Percentiles rank a stretch among this genome's conserved stretches.
Conservation (phyloP, 2,797 vertebrate genomes). For the Notolepis coatsorum region DNA sequence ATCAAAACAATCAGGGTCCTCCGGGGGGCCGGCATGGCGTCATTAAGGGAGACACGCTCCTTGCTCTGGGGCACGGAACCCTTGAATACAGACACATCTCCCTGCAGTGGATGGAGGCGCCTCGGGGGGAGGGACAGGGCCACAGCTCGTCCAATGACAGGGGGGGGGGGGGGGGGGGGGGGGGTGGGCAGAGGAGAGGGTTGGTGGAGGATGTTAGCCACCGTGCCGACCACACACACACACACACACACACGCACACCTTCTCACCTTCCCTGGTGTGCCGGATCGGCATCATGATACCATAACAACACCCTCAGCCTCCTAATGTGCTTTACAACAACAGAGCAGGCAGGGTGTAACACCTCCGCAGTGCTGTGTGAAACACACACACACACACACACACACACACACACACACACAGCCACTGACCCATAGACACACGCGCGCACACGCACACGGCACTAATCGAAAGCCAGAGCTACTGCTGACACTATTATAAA, state of each 20-base stretch:
- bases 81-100: constrained; percentile 18
- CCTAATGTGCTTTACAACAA: constrained; percentile 76
- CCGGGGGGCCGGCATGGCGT: constrained; percentile 8
- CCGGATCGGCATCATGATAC: constrained; percentile 69
- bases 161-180: not conserved
- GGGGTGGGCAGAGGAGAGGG: not conserved
- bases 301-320: constrained; percentile 73
- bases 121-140: not conserved
- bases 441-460: constrained; percentile 28
- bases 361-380: constrained; percentile 70
- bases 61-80: not conserved
- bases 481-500: constrained; percentile 76
- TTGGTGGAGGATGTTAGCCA: constrained; percentile 30
- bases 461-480: constrained; percentile 70
- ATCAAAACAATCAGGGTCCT: constrained; percentile 61
- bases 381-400: constrained; percentile 31
- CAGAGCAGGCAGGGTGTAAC: constrained; percentile 74
- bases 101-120: constrained; percentile 1
- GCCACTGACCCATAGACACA: not conserved
- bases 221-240: constrained; percentile 19
- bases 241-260: constrained; percentile 24
- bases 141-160: not conserved
- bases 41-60: constrained; percentile 2
- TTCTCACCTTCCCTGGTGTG: constrained; percentile 71
- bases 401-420: constrained; percentile 16